These are phyloP conservation scores for Glossophaga mutica DNA, from an alignment of 2,797 vertebrate species.

Conservation along the genomic window DNA sequence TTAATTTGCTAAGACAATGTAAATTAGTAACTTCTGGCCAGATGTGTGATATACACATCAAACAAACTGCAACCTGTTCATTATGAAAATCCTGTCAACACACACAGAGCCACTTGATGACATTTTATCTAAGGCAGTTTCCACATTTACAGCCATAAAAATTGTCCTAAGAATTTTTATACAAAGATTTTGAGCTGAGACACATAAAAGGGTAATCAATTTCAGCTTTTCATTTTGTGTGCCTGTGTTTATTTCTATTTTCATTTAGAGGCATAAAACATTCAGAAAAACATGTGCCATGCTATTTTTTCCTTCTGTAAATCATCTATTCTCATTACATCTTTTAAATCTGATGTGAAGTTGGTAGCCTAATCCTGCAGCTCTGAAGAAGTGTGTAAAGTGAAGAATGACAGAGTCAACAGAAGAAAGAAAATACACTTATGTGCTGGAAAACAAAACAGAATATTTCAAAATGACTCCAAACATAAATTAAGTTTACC, in stretches of 20 bases:
- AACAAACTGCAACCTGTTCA: constrained; percentile 73
- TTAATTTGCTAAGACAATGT: constrained; percentile 74
- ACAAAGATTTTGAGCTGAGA: neutral
- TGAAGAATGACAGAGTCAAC: constrained; percentile 41
- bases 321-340: constrained; percentile 53
- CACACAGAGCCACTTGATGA: constrained; percentile 53
- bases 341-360: constrained; percentile 53
- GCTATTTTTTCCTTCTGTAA: constrained; percentile 53
- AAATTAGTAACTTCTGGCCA: constrained; percentile 73
- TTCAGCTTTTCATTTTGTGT: constrained; percentile 51
- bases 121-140: constrained; percentile 55
- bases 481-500: constrained; percentile 66
- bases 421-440: constrained; percentile 53
- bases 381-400: constrained; percentile 36
- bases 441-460: constrained; percentile 37
- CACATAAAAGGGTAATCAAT: constrained; percentile 7
- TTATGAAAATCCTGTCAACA: constrained; percentile 72
- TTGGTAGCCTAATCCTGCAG: constrained; percentile 41
- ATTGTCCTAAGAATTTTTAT: constrained; percentile 53
- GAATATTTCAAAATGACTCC: constrained; percentile 48
- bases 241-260: constrained; percentile 61
- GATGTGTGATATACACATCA: constrained; percentile 70
- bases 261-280: constrained; percentile 23
- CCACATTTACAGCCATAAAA: constrained; percentile 66
- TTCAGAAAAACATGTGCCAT: neutral